Evolutionary conservation across 2,888 invertebrate species (phyloP).

Genomic region (Caradrina clavipalpis): DNA sequence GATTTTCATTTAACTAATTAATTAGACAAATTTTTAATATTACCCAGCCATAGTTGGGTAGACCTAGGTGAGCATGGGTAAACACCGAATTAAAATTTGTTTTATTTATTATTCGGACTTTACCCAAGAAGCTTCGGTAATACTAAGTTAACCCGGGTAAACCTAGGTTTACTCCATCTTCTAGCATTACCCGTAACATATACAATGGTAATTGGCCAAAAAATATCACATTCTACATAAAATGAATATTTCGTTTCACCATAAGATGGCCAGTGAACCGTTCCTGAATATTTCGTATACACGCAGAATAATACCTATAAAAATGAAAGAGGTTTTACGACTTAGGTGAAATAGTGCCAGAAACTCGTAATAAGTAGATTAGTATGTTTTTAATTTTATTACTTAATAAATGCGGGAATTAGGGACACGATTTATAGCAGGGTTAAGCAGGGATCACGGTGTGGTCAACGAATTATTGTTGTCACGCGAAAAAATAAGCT

Average conservation of each 20-base stretch:
- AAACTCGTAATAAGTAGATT: conserved; percentile 56
- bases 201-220: too few species aligned
- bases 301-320: conserved; percentile 28
- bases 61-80: too few species aligned
- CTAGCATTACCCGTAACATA: too few species aligned
- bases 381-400: conserved; percentile 63
- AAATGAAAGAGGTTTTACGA: conserved; percentile 67
- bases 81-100: too few species aligned
- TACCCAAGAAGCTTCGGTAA: too few species aligned
- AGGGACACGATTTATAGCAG: conserved; percentile 51
- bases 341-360: conserved; percentile 62
- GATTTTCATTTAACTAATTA: too few species aligned
- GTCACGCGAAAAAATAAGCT: not conserved
- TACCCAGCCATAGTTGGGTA: too few species aligned
- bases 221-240: not conserved
- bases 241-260: not conserved
- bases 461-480: conserved; percentile 38
- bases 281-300: conserved; percentile 16
- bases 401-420: conserved; percentile 48
- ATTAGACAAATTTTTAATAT: too few species aligned
- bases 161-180: too few species aligned
- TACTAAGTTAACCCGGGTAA: too few species aligned
- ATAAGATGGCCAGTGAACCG: conserved; percentile 13
- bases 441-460: conserved; percentile 56
- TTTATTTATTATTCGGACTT: too few species aligned